Percentiles rank a stretch among this genome's conserved stretches.
These are phyloP conservation scores for Protula sp. DNA, from an alignment of 2,888 invertebrate genomes.

Conservation along the genomic window DNA sequence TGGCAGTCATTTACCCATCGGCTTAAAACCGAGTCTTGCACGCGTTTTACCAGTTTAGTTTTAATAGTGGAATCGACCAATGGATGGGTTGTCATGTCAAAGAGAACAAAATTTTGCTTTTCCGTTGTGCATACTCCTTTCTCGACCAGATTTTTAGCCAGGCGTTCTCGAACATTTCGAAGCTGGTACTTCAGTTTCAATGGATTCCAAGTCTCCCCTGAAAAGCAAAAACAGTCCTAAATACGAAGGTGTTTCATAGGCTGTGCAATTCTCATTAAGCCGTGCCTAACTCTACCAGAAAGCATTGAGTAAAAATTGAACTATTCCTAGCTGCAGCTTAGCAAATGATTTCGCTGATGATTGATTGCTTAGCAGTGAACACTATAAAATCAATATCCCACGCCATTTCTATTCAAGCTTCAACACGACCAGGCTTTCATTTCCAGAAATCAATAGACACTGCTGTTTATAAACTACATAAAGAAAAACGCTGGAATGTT, in stretches of 20 bases:
- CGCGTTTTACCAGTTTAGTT: slow-evolving; percentile 85
- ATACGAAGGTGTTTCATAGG: background rate
- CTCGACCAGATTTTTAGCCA: slow-evolving; percentile 98
- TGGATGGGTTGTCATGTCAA: slow-evolving; percentile 99
- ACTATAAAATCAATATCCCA: too few species aligned
- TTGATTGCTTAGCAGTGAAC: too few species aligned
- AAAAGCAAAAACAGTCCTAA: slow-evolving; percentile 17
- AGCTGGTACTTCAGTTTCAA: slow-evolving; percentile 95
- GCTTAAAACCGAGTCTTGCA: slow-evolving; percentile 89
- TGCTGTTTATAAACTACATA: too few species aligned
- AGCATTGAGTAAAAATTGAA: background rate
- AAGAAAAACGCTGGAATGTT: too few species aligned
- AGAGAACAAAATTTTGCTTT: slow-evolving; percentile 97
- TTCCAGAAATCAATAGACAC: too few species aligned
- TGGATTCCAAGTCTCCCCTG: slow-evolving; percentile 99
- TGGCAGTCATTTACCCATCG: slow-evolving; percentile 96
- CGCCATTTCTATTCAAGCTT: too few species aligned
- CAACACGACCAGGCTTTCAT: too few species aligned
- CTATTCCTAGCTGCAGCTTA: too few species aligned
- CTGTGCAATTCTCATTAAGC: background rate
- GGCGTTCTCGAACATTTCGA: slow-evolving; percentile 95
- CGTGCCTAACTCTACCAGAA: background rate
- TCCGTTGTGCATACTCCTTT: slow-evolving; percentile 98
- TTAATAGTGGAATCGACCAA: slow-evolving; percentile 92
- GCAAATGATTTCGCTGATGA: too few species aligned